Percentiles rank a stretch among this genome's conserved stretches.
These are phyloP conservation scores for Enteromius mattozi DNA, from an alignment of 2,797 vertebrate genomes.

Conservation along the genomic window DNA sequence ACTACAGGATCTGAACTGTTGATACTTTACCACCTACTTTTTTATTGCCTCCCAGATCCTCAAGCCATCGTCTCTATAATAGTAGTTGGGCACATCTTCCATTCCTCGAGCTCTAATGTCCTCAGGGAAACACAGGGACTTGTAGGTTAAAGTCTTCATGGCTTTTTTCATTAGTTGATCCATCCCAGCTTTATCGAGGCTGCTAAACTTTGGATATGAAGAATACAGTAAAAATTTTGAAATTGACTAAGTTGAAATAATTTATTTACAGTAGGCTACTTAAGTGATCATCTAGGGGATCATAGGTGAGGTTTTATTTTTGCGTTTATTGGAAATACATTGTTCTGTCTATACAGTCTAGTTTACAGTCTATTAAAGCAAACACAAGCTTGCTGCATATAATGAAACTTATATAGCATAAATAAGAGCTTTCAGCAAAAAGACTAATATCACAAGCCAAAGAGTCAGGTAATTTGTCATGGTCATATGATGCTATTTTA, in stretches of 20 bases:
- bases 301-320: neutral
- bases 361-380: too few relatives aligned
- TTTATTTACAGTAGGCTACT: neutral
- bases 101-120: constrained; percentile 84
- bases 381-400: too few relatives aligned
- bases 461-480: too few relatives aligned
- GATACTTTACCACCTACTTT: constrained; percentile 71
- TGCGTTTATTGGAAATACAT: neutral
- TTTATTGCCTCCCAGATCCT: constrained; percentile 88
- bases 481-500: too few relatives aligned
- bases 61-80: constrained; percentile 90
- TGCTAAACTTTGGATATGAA: constrained; percentile 83
- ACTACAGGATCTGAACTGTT: neutral
- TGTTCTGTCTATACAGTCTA: too few relatives aligned
- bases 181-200: constrained; percentile 90
- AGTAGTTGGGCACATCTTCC: constrained; percentile 93
- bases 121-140: constrained; percentile 90
- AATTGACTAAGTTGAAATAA: neutral
- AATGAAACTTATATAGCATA: too few relatives aligned
- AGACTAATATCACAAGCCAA: too few relatives aligned
- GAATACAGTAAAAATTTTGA: neutral
- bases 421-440: too few relatives aligned
- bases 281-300: neutral
- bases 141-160: constrained; percentile 84
- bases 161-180: constrained; percentile 87